Percentiles rank a stretch among this genome's conserved stretches.
Evolutionary conservation across 92 coral and sea anemone species (phyloP).

Genomic region (Actinostola sp.): DNA sequence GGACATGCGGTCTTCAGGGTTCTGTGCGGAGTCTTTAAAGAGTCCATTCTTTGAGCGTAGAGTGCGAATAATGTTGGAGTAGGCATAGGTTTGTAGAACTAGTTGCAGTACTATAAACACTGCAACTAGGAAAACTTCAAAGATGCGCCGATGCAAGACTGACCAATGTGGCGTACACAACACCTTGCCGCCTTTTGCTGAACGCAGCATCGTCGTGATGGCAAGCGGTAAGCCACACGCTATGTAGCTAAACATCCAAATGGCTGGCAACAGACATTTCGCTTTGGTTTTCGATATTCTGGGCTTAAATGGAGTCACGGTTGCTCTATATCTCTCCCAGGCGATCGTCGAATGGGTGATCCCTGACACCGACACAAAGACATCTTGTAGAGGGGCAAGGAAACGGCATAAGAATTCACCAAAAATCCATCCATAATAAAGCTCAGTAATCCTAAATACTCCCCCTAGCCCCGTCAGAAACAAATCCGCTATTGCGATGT

Average conservation of each 20-base stretch:
- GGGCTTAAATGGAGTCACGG: conserved; percentile 67
- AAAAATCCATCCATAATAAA: conserved; percentile 53
- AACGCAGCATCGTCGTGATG: conserved; percentile 29
- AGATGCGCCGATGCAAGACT: conserved; percentile 47
- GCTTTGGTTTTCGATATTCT: conserved; percentile 59
- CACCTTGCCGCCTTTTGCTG: conserved; percentile 9
- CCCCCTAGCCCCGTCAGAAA: conserved; percentile 51
- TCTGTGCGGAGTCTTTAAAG: conserved; percentile 18
- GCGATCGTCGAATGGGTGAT: conserved; percentile 74
- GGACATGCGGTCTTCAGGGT: conserved; percentile 5
- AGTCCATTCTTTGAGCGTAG: conserved; percentile 48
- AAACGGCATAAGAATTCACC: conserved; percentile 58
- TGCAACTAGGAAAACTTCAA: conserved; percentile 53
- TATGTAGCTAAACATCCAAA: conserved; percentile 70
- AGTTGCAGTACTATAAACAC: conserved; percentile 66
- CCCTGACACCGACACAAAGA: conserved; percentile 74
- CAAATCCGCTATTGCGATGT: conserved; percentile 60
- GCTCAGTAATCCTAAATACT: conserved; percentile 36
- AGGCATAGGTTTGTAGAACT: conserved; percentile 66
- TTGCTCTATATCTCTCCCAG: conserved; percentile 73
- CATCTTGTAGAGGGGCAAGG: conserved; percentile 71
- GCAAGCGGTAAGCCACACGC: conserved; percentile 68
- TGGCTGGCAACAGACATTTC: conserved; percentile 47
- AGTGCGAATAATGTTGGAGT: conserved; percentile 57
- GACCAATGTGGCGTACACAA: conserved; percentile 49